Evolutionary conservation across 2,888 invertebrate genomes (phyloP).

Genomic region (Catocala nupta): DNA sequence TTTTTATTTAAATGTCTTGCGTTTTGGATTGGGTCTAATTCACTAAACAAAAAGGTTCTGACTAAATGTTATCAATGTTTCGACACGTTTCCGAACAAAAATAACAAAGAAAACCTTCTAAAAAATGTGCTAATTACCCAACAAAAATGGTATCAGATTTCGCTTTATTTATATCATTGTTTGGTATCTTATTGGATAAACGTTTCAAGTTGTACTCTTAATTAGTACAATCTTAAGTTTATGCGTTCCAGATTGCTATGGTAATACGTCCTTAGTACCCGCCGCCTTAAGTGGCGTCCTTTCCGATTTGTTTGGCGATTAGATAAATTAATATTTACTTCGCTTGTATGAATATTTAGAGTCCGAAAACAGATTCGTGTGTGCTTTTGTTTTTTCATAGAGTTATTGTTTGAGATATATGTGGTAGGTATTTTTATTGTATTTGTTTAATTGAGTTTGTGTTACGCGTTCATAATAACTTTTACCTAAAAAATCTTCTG

Average conservation of each 20-base stretch:
- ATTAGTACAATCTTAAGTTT: constrained; percentile 84
- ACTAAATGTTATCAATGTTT: constrained; percentile 1
- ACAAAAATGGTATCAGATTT: constrained; percentile 46
- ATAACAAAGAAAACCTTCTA: neutral
- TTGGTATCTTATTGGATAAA: constrained; percentile 59
- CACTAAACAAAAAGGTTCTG: too few species aligned
- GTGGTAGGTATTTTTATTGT: too few species aligned
- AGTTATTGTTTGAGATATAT: too few species aligned
- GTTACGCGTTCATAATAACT: too few species aligned
- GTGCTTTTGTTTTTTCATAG: neutral
- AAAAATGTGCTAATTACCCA: constrained; percentile 30
- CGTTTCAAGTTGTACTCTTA: constrained; percentile 71
- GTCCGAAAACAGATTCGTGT: constrained; percentile 2
- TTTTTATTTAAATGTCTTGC: neutral
- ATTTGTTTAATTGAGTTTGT: too few species aligned
- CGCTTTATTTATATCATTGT: constrained; percentile 51
- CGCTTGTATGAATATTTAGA: constrained; percentile 32
- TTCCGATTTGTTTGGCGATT: constrained; percentile 81
- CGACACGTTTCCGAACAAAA: neutral
- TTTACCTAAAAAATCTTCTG: too few species aligned
- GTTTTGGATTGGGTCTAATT: neutral
- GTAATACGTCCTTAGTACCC: constrained; percentile 70
- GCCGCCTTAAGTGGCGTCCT: constrained; percentile 77
- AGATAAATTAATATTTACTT: constrained; percentile 67
- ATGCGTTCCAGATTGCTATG: constrained; percentile 83